phyloP scores from a whole-genome alignment of 2,888 invertebrate genomes.

The Diadromus collaris region DNA sequence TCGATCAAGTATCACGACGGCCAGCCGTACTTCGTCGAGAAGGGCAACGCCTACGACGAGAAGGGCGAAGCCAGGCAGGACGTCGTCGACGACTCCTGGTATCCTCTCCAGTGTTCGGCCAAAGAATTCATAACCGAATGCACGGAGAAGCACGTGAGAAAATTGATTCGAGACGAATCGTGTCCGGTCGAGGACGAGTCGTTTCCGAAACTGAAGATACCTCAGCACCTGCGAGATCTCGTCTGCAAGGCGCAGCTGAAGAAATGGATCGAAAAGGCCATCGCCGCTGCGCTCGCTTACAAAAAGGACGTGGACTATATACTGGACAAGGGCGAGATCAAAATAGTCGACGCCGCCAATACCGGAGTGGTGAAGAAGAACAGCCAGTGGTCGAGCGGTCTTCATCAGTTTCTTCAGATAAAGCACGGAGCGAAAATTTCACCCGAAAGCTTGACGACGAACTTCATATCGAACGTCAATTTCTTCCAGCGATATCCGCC shows the following conservation, averaged over 20 bases:
- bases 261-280: slow-evolving; percentile 67
- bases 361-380: slow-evolving; percentile 76
- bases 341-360: slow-evolving; percentile 71
- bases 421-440: slow-evolving; percentile 75
- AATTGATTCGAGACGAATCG: slow-evolving; percentile 43
- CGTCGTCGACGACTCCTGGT: slow-evolving; percentile 57
- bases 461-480: slow-evolving; percentile 77
- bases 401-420: slow-evolving; percentile 79
- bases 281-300: slow-evolving; percentile 69
- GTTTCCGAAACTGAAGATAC: slow-evolving; percentile 33
- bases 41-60: slow-evolving; percentile 53
- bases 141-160: slow-evolving; percentile 47
- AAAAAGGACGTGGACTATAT: slow-evolving; percentile 70
- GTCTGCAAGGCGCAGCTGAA: slow-evolving; percentile 41
- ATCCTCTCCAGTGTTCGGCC: slow-evolving; percentile 55
- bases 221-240: slow-evolving; percentile 26
- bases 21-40: background rate
- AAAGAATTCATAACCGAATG: slow-evolving; percentile 50
- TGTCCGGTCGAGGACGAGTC: background rate
- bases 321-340: slow-evolving; percentile 68
- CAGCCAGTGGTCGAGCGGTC: slow-evolving; percentile 76
- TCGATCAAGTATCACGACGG: background rate
- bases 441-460: slow-evolving; percentile 73
- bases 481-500: slow-evolving; percentile 69
- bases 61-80: slow-evolving; percentile 61